phyloP scores from a whole-genome alignment of 1,140 invertebrate genomes.

The Scylla paramamosain region DNA sequence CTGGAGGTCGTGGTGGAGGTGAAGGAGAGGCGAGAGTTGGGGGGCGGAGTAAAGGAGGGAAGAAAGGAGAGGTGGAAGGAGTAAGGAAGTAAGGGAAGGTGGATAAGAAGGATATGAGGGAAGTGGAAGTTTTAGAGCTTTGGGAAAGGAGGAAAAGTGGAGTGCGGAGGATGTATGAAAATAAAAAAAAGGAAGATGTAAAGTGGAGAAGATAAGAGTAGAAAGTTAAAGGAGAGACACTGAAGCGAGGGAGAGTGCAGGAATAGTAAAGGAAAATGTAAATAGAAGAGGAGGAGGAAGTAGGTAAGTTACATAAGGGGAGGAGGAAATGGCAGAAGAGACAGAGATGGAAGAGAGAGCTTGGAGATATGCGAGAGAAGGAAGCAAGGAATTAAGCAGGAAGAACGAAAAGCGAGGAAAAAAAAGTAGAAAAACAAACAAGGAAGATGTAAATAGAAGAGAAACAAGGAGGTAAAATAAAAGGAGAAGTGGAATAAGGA shows the following conservation, averaged over 20 bases:
- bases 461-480: not conserved
- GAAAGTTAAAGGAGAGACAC: no score
- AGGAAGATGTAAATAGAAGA: not conserved
- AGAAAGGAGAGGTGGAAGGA: not conserved
- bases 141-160: no score
- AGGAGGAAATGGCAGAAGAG: not conserved
- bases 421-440: not conserved
- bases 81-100: no score
- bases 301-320: not conserved
- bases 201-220: not conserved
- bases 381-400: not conserved
- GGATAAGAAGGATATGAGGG: not conserved
- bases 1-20: not conserved
- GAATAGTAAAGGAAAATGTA: not conserved
- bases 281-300: not conserved
- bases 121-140: no score
- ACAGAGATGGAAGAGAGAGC: not conserved
- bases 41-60: no score
- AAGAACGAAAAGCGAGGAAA: not conserved
- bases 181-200: not conserved
- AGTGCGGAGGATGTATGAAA: not conserved
- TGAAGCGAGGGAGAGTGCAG: not conserved
- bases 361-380: not conserved
- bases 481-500: not conserved
- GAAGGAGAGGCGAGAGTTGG: no score